A percentile compares a stretch with the other conserved stretches of the same genome.
Conservation (phyloP, 2,113 vertebrate genomes). For the Hyperoodon ampullatus region DNA sequence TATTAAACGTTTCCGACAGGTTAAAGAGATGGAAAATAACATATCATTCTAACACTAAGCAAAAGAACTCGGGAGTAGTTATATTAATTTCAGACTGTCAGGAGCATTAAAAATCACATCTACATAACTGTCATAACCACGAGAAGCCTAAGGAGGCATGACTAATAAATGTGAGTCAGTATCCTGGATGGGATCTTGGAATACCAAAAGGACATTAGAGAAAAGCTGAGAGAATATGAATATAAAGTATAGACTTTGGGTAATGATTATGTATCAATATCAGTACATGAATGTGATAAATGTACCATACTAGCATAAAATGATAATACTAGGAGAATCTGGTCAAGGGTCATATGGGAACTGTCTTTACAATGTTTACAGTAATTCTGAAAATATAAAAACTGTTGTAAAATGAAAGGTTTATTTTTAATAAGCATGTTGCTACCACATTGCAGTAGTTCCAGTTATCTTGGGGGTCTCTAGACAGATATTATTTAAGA, state of each 20-base stretch:
- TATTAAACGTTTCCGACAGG: neutral
- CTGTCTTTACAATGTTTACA: neutral
- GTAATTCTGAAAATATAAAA: neutral
- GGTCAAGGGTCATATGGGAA: neutral
- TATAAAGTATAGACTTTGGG: neutral
- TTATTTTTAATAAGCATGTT: neutral
- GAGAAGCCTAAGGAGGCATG: neutral
- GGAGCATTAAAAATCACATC: neutral
- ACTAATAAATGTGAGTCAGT: neutral
- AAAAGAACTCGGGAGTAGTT: neutral
- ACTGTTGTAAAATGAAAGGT: neutral
- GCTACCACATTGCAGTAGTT: neutral
- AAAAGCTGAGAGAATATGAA: neutral
- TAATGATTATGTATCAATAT: neutral
- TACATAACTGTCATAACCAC: neutral
- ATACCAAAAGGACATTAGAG: neutral
- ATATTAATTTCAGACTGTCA: neutral
- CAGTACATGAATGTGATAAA: neutral
- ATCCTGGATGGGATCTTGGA: neutral
- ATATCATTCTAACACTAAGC: neutral
- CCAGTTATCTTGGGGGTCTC: neutral
- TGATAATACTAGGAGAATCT: neutral
- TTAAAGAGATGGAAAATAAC: neutral
- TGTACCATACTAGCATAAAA: neutral
- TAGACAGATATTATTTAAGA: neutral